Conservation (phyloP, 2,888 invertebrate species). For the Pinctada fucata region DNA sequence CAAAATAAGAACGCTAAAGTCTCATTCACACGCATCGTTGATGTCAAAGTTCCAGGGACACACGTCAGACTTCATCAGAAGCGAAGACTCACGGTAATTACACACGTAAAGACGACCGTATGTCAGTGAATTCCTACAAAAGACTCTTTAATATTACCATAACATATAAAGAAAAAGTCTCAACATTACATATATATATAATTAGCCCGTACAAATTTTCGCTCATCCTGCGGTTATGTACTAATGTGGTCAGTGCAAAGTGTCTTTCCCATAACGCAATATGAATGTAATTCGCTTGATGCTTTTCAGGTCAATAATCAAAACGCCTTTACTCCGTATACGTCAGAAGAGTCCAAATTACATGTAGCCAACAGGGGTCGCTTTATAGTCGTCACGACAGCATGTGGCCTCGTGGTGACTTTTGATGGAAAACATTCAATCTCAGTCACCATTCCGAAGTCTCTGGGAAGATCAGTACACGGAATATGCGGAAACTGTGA, state of each 20-base stretch:
- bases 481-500: slow-evolving; percentile 60
- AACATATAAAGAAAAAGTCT: too few species aligned
- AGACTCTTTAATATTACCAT: neutral
- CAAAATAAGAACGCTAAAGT: slow-evolving; percentile 47
- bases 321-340: slow-evolving; percentile 12
- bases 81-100: slow-evolving; percentile 40
- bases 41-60: slow-evolving; percentile 43
- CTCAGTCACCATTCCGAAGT: slow-evolving; percentile 41
- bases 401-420: slow-evolving; percentile 50
- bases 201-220: too few species aligned
- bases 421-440: slow-evolving; percentile 51
- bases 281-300: neutral
- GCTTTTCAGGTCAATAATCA: slow-evolving; percentile 21
- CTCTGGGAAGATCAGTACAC: slow-evolving; percentile 35
- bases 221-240: too few species aligned
- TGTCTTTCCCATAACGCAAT: too few species aligned
- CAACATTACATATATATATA: too few species aligned
- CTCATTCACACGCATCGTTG: slow-evolving; percentile 48
- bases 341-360: slow-evolving; percentile 3
- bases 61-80: slow-evolving; percentile 38
- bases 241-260: too few species aligned
- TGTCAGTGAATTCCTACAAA: neutral
- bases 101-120: neutral
- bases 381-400: slow-evolving; percentile 38
- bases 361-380: slow-evolving; percentile 35